Percentiles rank a stretch among this genome's conserved stretches.
Conservation (phyloP, 2,113 vertebrate genomes). For the Varanus komodoensis region DNA sequence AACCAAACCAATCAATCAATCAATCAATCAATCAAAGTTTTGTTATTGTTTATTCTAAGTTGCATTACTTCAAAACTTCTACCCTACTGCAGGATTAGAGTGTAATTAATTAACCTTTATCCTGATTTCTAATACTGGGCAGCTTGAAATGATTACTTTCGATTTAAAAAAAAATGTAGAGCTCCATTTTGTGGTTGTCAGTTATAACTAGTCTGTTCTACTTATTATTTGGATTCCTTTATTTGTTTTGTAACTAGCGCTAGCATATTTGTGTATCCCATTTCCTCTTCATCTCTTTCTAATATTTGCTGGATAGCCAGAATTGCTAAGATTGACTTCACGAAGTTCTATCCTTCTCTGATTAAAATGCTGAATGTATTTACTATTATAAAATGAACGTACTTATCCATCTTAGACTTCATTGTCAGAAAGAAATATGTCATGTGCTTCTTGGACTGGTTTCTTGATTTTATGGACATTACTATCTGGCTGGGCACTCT, state of each 20-base stretch:
- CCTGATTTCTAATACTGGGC: neutral
- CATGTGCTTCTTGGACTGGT: neutral
- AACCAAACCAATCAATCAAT: too few species aligned
- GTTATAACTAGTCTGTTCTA: neutral
- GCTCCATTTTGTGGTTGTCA: neutral
- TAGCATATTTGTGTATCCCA: neutral
- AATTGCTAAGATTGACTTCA: neutral
- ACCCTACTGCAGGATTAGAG: neutral
- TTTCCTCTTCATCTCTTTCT: neutral
- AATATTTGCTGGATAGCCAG: neutral
- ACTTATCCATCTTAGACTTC: neutral
- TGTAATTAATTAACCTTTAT: neutral
- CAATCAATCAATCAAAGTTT: too few species aligned
- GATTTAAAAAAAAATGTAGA: neutral
- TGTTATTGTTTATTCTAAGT: neutral
- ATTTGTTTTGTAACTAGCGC: neutral
- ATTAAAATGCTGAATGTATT: neutral
- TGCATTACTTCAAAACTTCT: neutral
- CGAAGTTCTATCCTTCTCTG: neutral
- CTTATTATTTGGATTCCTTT: neutral
- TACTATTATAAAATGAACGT: neutral
- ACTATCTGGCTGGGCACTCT: neutral
- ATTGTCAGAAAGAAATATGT: neutral
- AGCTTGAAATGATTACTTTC: neutral
- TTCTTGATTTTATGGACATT: neutral